phyloP scores from a whole-genome alignment of 1,140 invertebrate species.

The Laupala kohalensis region DNA sequence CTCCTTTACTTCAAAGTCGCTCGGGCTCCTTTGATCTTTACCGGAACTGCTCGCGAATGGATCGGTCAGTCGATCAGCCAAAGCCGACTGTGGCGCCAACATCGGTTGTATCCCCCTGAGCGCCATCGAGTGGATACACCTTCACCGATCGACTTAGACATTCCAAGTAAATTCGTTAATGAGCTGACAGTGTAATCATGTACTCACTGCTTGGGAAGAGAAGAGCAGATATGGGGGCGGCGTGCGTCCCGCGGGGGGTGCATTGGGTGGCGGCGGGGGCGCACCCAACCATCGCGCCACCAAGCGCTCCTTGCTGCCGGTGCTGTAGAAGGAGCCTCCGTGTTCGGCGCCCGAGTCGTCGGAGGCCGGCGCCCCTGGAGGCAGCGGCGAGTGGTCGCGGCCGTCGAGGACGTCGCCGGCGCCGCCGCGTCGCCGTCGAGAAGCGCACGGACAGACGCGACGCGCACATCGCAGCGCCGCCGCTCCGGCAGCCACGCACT shows the following conservation, averaged over 20 bases:
- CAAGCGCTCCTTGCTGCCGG: slow-evolving; percentile 35
- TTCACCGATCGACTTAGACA: too few relatives aligned
- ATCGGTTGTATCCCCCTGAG: too few relatives aligned
- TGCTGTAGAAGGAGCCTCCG: slow-evolving; percentile 11
- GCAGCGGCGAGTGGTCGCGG: background rate
- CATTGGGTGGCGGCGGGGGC: slow-evolving; percentile 1
- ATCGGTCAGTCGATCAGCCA: too few relatives aligned
- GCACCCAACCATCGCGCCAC: slow-evolving; percentile 39
- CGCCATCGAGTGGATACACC: too few relatives aligned
- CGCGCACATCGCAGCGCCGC: slow-evolving; percentile 37
- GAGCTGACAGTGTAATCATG: too few relatives aligned
- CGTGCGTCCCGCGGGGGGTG: background rate
- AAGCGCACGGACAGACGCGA: slow-evolving; percentile 39
- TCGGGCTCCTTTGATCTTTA: too few relatives aligned
- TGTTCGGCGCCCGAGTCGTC: slow-evolving; percentile 2
- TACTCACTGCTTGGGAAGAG: background rate
- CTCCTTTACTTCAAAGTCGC: too few relatives aligned
- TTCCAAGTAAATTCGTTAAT: too few relatives aligned
- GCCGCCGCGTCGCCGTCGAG: slow-evolving; percentile 21
- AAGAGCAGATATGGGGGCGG: background rate
- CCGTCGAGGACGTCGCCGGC: too few relatives aligned
- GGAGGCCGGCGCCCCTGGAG: background rate
- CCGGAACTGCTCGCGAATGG: too few relatives aligned
- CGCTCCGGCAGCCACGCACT: slow-evolving; percentile 36
- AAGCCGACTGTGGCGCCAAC: too few relatives aligned